Percentiles rank a stretch among this genome's conserved stretches.
phyloP scores from a whole-genome alignment of 2,113 vertebrate genomes.

The Cyphomyrus plagiostoma region DNA sequence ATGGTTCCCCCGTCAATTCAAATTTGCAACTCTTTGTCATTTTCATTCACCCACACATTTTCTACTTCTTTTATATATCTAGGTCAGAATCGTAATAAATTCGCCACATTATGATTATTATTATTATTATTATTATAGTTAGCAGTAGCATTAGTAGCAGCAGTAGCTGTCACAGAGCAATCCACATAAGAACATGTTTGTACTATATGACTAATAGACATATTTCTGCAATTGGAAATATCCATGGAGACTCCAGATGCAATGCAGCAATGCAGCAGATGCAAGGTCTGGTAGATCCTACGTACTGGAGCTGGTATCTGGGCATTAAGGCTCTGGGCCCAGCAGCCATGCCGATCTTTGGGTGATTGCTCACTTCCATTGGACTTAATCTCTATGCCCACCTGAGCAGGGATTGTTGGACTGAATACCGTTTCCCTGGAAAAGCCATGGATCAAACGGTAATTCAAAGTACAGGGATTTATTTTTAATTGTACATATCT shows the following conservation, averaged over 20 bases:
- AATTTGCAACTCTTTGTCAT: background rate
- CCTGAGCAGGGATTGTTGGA: background rate
- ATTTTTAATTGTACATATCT: background rate
- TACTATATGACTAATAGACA: background rate
- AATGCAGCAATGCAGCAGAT: background rate
- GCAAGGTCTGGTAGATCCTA: background rate
- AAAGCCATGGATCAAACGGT: background rate
- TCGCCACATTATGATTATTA: background rate
- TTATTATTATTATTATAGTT: background rate
- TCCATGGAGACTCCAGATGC: background rate
- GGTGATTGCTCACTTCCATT: background rate
- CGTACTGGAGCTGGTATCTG: background rate
- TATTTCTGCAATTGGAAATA: background rate
- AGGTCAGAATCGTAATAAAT: background rate
- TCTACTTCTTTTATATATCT: background rate
- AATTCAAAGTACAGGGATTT: background rate
- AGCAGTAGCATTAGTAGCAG: background rate
- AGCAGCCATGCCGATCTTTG: background rate
- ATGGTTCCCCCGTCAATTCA: background rate
- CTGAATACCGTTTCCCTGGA: background rate
- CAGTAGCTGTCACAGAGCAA: background rate
- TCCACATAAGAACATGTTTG: background rate
- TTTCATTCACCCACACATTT: background rate
- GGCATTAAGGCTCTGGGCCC: background rate
- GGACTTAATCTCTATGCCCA: background rate